Base-by-base conservation (phyloP, 2,797 vertebrate species). In the Spondyliosoma cantharus region DNA sequence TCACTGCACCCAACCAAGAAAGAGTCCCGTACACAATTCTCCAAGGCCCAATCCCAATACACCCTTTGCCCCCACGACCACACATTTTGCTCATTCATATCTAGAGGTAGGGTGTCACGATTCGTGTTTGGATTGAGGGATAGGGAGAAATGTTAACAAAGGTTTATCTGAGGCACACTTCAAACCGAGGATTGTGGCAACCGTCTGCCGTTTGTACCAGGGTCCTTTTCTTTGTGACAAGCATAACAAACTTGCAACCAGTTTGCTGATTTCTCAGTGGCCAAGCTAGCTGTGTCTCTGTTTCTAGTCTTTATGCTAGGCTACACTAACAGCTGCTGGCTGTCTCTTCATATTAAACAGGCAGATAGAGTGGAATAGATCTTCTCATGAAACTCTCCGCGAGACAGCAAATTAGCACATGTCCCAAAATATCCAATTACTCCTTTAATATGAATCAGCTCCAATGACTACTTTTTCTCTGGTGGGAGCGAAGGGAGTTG, bases 1-100 rank as follows among this genome's bases (percentile, higher is more conserved):
- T 78, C 54, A 60, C 24, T 58, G 29, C 52, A 56, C 8, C 43
- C 19, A 56, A 20, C 13, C 53, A 52, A 61, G 20, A 64, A 65
- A 29, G 15, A 43, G 9, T 59, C 20, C 37, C 57, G 6, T 1
- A 22, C n/a, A 62, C n/a, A 20, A 45, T 19, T 27, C 32, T 37
- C 32, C 7, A 37, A 37, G 7, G 32, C 32, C 32, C 32, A 32
- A 32, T 32, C 32, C 32, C 32, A 32, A 32, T 8, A 32, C 32
- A 32, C 6, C 32, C 7, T 32, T 32, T 32, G 32, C 32, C 32
- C 32, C 32, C 8, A 32, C 7, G 7, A 8, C 29, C 29, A 29
- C 29, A 5, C 29, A 29, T 29, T 29, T 29, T 29, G 29, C 29
- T 29, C 29, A 5, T 29, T 29, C 29, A 29, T 29, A 29, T 29